These are phyloP conservation scores for Tinea pellionella DNA, from an alignment of 2,888 invertebrate species.

Conservation along the genomic window DNA sequence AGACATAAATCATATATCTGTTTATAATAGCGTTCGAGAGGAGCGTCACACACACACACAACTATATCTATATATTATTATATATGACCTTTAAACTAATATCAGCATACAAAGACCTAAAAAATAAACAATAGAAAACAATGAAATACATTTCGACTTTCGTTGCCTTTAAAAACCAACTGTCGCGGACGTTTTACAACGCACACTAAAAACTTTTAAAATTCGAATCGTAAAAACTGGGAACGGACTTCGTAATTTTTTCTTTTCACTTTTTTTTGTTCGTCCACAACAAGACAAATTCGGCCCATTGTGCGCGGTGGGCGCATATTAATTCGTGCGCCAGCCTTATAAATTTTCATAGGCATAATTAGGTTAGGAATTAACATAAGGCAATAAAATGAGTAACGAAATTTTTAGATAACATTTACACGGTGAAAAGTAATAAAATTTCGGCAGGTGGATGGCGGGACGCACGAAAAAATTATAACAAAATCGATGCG, in stretches of 20 bases:
- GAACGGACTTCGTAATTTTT: constrained; percentile 43
- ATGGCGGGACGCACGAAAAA: constrained; percentile 17
- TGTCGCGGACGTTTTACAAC: constrained; percentile 37
- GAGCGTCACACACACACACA: background rate
- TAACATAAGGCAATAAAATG: constrained; percentile 66
- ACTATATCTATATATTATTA: background rate
- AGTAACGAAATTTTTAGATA: constrained; percentile 64
- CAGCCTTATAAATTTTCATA: constrained; percentile 64
- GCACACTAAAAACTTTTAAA: constrained; percentile 10
- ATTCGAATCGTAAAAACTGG: constrained; percentile 38
- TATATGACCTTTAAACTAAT: constrained; percentile 44
- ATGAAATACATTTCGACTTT: constrained; percentile 53
- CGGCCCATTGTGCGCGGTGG: constrained; percentile 47
- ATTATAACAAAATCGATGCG: constrained; percentile 19
- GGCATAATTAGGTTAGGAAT: constrained; percentile 67
- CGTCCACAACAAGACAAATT: constrained; percentile 37
- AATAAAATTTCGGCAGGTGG: constrained; percentile 57
- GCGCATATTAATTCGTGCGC: constrained; percentile 55
- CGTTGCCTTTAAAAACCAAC: constrained; percentile 40
- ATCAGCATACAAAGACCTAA: constrained; percentile 43
- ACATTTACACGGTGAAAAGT: constrained; percentile 48
- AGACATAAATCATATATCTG: constrained; percentile 5
- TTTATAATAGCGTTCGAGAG: background rate
- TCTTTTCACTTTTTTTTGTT: constrained; percentile 30
- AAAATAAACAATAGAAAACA: constrained; percentile 49